These are phyloP conservation scores for Aphaenogaster ashmeadi DNA, from an alignment of 1,140 invertebrate species.

Conservation along the genomic window DNA sequence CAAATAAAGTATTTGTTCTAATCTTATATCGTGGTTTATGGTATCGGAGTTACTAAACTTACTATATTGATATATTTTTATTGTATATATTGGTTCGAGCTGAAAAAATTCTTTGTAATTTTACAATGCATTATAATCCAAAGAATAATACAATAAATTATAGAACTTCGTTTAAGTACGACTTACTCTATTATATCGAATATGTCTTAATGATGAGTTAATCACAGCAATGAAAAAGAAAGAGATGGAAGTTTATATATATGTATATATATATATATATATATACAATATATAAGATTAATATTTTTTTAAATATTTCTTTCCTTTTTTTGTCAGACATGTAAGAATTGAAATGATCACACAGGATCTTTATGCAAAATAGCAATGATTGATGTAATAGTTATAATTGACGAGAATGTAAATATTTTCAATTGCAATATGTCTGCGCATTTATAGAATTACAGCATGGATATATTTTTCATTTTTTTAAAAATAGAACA, in stretches of 20 bases:
- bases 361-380: neutral
- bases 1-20: constrained; percentile 58
- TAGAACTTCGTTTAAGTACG: constrained; percentile 33
- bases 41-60: constrained; percentile 37
- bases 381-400: neutral
- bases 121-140: constrained; percentile 55
- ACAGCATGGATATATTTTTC: neutral
- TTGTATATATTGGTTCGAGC: constrained; percentile 33
- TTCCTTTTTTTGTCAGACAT: neutral
- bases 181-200: constrained; percentile 23
- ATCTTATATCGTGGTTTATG: constrained; percentile 33
- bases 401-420: neutral
- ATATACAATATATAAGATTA: neutral
- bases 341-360: neutral
- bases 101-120: constrained; percentile 48
- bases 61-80: constrained; percentile 34
- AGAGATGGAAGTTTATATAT: neutral
- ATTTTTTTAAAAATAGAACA: constrained; percentile 5
- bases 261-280: neutral
- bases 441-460: neutral
- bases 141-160: constrained; percentile 64
- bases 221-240: neutral
- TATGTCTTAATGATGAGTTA: constrained; percentile 47
- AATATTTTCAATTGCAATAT: neutral
- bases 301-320: constrained; percentile 6